Base-by-base conservation (phyloP, 2,797 vertebrate genomes). In the Fratercula arctica region DNA sequence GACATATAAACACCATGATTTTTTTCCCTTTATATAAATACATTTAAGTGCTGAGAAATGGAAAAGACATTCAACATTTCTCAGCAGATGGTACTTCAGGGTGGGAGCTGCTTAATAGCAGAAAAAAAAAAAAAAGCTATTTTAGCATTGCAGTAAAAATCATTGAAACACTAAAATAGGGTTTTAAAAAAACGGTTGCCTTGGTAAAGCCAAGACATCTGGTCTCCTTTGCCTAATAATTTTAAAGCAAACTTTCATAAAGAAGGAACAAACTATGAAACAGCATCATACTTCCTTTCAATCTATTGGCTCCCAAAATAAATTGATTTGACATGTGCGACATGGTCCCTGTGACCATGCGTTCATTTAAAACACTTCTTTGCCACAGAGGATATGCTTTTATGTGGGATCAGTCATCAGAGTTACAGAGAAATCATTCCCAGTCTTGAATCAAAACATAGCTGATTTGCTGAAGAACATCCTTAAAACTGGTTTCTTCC, bases 31-130 rank as follows among this genome's bases (percentile, higher is more conserved):
- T 89, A n/a, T 25, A 61, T n/a, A 70, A 91, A 82, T 72, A 61
- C 33, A 43, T 78, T 74, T 77, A 84, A 93, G 48, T 35, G 74
- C 56, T 73, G n/a, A 92, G 24, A 96, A 93, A 89, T 51, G 24
- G 43, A 56, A 94, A 93, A 95, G 43, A 53, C 11, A 88, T 69
- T 93, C 53, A 89, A 26, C 7, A 18, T 90, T 93, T 87, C 74
- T 92, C 63, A 97, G 69, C 89, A 96, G 91, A 97, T 95, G 93
- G 95, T 85, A 77, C 43, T 69, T 70, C 81, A 84, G 61, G 85
- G 88, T 95, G 77, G n/a, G 81, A 90, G 94, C 92, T 73, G 66
- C 84, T 91, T 96, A 95, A 86, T 64, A 94, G 31, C 61, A 83
- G 50, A 0, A 20, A 13, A 59, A 60, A 56, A 60, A 56, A 66